Percentiles rank a stretch among this genome's conserved stretches.
phyloP scores from a whole-genome alignment of 2,113 vertebrate species.

The Indicator indicator region DNA sequence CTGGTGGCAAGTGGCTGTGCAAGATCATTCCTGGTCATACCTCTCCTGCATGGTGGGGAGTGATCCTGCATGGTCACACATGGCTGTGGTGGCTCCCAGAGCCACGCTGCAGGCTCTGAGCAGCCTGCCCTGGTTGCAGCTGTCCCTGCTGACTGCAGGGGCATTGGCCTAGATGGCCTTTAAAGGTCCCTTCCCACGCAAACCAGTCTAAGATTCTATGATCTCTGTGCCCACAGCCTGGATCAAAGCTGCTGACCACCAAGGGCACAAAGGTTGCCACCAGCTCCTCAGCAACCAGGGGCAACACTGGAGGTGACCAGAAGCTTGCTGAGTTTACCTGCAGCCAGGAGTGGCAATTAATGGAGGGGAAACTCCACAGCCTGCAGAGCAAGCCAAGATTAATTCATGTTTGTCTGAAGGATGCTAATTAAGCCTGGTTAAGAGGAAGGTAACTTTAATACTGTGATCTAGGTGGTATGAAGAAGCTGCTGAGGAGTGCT shows the following conservation, averaged over 20 bases:
- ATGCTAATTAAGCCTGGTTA: conserved; percentile 75
- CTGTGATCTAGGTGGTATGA: conserved; percentile 11
- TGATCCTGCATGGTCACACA: neutral
- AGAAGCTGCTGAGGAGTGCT: conserved; percentile 11
- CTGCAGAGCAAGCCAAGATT: conserved; percentile 57
- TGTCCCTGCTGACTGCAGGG: too few relatives aligned
- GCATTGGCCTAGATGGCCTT: too few relatives aligned
- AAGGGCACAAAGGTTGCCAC: rapidly evolving
- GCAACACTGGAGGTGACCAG: neutral
- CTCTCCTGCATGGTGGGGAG: neutral
- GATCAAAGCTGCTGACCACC: neutral
- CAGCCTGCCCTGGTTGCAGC: too few relatives aligned
- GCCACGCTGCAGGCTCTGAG: neutral
- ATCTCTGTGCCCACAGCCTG: neutral
- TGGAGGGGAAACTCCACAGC: neutral
- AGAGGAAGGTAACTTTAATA: conserved; percentile 77
- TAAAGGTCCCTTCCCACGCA: too few relatives aligned
- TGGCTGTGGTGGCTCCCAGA: neutral
- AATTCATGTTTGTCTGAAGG: conserved; percentile 75
- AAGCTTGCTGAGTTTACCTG: neutral
- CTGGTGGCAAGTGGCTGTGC: too few relatives aligned
- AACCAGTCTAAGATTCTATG: too few relatives aligned
- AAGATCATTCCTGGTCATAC: too few relatives aligned
- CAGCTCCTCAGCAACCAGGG: neutral
- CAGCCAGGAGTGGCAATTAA: conserved; percentile 34